phyloP scores from a whole-genome alignment of 2,113 vertebrate species.

The Cisticola juncidis region DNA sequence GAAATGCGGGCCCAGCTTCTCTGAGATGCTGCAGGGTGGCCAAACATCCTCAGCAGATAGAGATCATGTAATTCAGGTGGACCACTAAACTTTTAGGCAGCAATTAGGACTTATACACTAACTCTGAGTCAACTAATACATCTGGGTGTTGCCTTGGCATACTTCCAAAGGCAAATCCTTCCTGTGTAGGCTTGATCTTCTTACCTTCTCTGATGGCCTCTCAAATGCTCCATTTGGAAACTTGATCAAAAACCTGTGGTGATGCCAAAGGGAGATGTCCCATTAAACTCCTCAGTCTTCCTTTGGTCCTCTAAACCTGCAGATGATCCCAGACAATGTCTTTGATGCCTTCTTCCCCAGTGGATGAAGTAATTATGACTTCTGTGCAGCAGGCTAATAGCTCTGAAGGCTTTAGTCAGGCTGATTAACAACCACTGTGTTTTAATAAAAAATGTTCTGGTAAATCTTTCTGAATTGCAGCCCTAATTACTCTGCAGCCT shows the following conservation, averaged over 20 bases:
- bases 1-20: not conserved
- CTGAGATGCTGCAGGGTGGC: conserved; percentile 14
- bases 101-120: conserved; percentile 36
- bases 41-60: conserved; percentile 44
- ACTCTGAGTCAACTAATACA: conserved; percentile 52
- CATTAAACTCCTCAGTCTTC: not conserved
- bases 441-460: conserved; percentile 62
- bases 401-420: conserved; percentile 46
- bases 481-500: conserved; percentile 57
- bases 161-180: conserved; percentile 52
- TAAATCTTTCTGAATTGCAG: conserved; percentile 48
- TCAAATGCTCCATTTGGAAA: not conserved
- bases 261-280: conserved; percentile 5
- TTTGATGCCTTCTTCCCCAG: conserved; percentile 29
- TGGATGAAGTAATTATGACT: conserved; percentile 44
- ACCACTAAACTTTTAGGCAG: conserved; percentile 47
- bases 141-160: conserved; percentile 35
- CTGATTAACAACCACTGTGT: conserved; percentile 36
- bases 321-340: not conserved
- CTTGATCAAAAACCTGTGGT: conserved; percentile 22
- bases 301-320: conserved; percentile 13
- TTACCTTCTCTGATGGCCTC: not conserved
- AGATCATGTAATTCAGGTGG: conserved; percentile 31
- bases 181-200: conserved; percentile 21
- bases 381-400: conserved; percentile 27